Base-by-base conservation (phyloP, 2,888 invertebrate genomes). In the Diarsia mendica region DNA sequence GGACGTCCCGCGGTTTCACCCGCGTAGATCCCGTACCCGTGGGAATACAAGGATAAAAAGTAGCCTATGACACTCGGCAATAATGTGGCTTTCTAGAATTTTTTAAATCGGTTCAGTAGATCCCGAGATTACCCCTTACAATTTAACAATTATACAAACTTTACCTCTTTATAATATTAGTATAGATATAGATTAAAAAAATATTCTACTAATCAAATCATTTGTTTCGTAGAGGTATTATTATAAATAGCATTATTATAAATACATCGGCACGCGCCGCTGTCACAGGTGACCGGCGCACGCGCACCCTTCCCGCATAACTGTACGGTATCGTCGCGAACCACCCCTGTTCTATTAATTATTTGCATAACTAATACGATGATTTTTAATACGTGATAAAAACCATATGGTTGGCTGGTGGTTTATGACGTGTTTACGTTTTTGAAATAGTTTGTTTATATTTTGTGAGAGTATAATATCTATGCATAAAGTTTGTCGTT, bases 351-450 rank as follows among this genome's bases (percentile, higher is more conserved):
- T 84, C 88, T 90, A 84, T 89, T 93, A 90, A 86, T 90, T 93
- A 91, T 93, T 93, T 94, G 95, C 95, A 95, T 96, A 93, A 93
- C 95, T 95, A 95, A 96, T 94, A 90, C 92, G 95, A 95, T 96
- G 95, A 95, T 93, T 90, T 91, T 93, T 90, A 85, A 90, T 91
- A 92, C 86, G 85, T 84, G 89, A 90, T 92, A 88, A 86, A 80
- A 83, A 87, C 89, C 95, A 95, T 91, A 93, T 95, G 95, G 94
- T 79, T 75, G 20, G 39, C 49, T 73, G 61, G 61, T 67, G 68
- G 65, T 70, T 72, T 80, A 60, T 53, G 64, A 63, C 13, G 15
- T 76, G 49, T 67, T 76, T 69, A 72, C 9, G 11, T 51, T 80
- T 70, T 46, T 48, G 1, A 33, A 46, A 46, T 63, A 28, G 23